Conservation (phyloP, 1,140 invertebrate species). For the Ctenoplectra terminalis region DNA sequence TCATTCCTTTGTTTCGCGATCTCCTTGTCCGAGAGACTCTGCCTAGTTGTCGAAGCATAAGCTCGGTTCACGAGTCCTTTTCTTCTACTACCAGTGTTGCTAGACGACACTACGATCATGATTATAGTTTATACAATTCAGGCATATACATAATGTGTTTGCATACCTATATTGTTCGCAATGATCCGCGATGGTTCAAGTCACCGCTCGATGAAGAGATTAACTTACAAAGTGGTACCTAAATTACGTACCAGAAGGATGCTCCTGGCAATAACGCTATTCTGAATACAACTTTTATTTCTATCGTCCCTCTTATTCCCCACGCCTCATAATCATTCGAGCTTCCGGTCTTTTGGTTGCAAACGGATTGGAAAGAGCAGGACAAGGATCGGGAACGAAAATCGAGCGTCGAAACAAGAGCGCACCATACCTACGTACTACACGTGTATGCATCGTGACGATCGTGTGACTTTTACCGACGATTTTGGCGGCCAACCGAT, state of each 20-base stretch:
- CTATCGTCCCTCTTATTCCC: conserved; percentile 15
- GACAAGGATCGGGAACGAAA: conserved; percentile 25
- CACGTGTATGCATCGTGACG: no score
- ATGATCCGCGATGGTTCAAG: conserved; percentile 10
- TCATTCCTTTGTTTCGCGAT: not conserved
- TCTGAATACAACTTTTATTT: conserved; percentile 1
- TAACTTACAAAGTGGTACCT: conserved; percentile 42
- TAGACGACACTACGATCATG: not conserved
- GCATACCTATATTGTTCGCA: conserved; percentile 40
- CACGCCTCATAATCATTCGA: conserved; percentile 30
- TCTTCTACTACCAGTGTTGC: not conserved
- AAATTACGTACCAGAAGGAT: conserved; percentile 38
- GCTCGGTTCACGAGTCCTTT: not conserved
- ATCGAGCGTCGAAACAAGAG: not conserved
- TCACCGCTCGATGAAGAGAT: conserved; percentile 48
- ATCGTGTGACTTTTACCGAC: conserved; percentile 32
- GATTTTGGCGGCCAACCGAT: conserved; percentile 25
- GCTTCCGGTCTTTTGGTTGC: conserved; percentile 47
- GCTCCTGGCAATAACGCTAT: not conserved
- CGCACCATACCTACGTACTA: not conserved
- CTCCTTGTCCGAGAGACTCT: no score
- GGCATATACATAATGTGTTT: conserved; percentile 37
- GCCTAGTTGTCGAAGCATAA: no score
- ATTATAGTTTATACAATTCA: not conserved
- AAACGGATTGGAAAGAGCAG: not conserved